Conservation (phyloP, 2,888 invertebrate species). For the Belgica antarctica region DNA sequence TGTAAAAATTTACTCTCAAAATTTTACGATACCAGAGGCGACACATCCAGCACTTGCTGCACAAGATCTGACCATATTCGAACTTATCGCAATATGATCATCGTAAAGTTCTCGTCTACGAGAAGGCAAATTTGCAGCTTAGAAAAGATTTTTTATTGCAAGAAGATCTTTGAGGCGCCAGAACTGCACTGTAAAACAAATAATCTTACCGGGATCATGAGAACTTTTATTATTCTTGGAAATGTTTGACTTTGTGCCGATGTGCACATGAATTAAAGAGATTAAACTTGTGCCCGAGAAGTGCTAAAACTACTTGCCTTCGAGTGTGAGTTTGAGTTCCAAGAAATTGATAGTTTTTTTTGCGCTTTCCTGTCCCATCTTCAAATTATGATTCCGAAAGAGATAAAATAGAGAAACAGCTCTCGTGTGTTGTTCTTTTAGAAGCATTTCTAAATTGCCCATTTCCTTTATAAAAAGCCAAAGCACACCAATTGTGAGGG, state of each 20-base stretch:
- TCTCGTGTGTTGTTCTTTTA: no score
- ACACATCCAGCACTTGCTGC: slow-evolving; percentile 32
- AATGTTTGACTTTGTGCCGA: no score
- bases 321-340: slow-evolving; percentile 21
- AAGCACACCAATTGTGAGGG: slow-evolving; percentile 24
- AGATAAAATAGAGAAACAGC: slow-evolving; percentile 21
- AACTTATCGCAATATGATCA: slow-evolving; percentile 28
- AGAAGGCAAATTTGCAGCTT: neutral
- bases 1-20: slow-evolving; percentile 13
- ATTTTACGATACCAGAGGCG: slow-evolving; percentile 35
- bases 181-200: neutral
- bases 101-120: neutral
- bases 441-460: slow-evolving; percentile 24
- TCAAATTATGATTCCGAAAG: slow-evolving; percentile 4
- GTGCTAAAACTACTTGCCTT: slow-evolving; percentile 29
- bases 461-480: slow-evolving; percentile 38
- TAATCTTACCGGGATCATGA: neutral
- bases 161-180: slow-evolving; percentile 14
- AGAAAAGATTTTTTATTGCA: slow-evolving; percentile 14
- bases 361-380: slow-evolving; percentile 32
- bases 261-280: slow-evolving; percentile 13
- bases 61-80: neutral
- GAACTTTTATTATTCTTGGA: slow-evolving; percentile 7
- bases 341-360: slow-evolving; percentile 41
- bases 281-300: neutral